Evolutionary conservation across 1,140 invertebrate genomes (phyloP).

Genomic region (Drosophila hydei): DNA sequence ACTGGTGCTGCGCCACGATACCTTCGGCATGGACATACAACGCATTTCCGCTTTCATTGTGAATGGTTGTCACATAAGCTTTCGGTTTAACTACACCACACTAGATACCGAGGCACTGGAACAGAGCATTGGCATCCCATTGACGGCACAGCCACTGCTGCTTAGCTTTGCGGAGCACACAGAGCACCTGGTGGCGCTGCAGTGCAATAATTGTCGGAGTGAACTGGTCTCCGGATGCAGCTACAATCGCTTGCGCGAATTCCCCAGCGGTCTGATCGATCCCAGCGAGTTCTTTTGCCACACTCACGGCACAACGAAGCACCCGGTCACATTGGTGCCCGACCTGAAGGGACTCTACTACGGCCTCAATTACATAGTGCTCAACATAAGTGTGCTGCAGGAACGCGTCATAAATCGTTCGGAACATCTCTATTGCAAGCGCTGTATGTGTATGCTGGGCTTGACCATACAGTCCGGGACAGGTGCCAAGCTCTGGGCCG

Average conservation of each 20-base stretch:
- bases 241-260: conserved; percentile 62
- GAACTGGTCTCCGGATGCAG: conserved; percentile 25
- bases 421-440: conserved; percentile 61
- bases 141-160: conserved; percentile 16
- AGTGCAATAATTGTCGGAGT: conserved; percentile 40
- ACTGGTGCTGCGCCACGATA: conserved; percentile 43
- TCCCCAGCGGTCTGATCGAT: conserved; percentile 68
- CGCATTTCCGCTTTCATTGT: conserved; percentile 46
- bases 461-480: conserved; percentile 38
- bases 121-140: conserved; percentile 12
- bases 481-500: conserved; percentile 70
- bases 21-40: conserved; percentile 57
- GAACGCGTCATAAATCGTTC: conserved; percentile 21
- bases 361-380: conserved; percentile 67
- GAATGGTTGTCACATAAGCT: conserved; percentile 42
- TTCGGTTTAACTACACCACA: conserved; percentile 61
- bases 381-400: conserved; percentile 33
- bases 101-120: conserved; percentile 51
- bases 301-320: conserved; percentile 27
- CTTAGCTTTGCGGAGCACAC: conserved; percentile 33
- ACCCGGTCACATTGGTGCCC: conserved; percentile 46
- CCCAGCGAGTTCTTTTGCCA: conserved; percentile 78
- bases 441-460: conserved; percentile 66
- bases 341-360: conserved; percentile 57
- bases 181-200: conserved; percentile 17